Base-by-base conservation (phyloP, 2,888 invertebrate species). In the Eledona agricola region DNA sequence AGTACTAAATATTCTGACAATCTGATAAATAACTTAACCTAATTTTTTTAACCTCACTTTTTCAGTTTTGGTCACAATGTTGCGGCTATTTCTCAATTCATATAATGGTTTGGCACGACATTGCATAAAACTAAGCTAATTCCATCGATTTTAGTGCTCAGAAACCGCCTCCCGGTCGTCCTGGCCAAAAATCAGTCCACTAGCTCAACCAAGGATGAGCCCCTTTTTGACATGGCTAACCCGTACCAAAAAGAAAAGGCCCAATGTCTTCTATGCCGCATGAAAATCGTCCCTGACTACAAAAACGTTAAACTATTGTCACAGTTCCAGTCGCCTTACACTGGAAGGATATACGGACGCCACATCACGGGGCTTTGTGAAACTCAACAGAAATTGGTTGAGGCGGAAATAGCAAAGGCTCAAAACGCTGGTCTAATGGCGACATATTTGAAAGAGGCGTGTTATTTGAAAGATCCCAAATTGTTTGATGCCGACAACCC, bases 301-400 rank as follows among this genome's bases (percentile, higher is more conserved):
- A 97, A 96, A 77, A 99, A 99, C 77, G 85, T 88, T 0, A 85
- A 92, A 63, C 76, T 99, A 2, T 77, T 99, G 2, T 93, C 95
- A 0, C 97, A 98, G 74, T 99, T 99, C 76, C 90, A 97, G 70
- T 98, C 97, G 17, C 89, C 93, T 0, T 94, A 90, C 72, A 97
- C 98, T 0, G 98, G 98, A 0, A 82, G 88, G 59, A 85, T 96
- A 55, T 98, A 96, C 72, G 93, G 92, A 0, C 83, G 89, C 43
- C 92, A 97, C 67, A 91, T 98, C 25, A 99, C 98, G 2, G 95
- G 98, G 0, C 81, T 99, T 26, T 99, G 98, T 72, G 82, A 84
- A 70, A 72, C 78, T 3, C 93, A 94, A 72, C 96, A 97, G 66
- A 79, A 79, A 28, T 75, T 81, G 61, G 83, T 96, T 0, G 87